Evolutionary conservation across 2,888 invertebrate species (phyloP), one percentile per base, ranked within the genome.

Genomic region (Thymelicus acteon): DNA sequence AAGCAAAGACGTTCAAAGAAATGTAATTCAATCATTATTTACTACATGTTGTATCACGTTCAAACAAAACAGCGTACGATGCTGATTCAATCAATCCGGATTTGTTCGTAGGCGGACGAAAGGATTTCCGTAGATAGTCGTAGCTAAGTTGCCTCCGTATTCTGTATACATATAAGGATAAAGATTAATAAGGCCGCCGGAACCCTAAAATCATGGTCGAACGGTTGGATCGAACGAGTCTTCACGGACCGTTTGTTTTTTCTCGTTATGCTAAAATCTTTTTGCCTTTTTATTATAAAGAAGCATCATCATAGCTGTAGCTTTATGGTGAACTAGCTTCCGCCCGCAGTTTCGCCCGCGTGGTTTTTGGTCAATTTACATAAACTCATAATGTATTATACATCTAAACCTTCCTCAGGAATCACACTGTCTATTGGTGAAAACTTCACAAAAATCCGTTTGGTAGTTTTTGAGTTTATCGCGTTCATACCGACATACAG

Each of bases 201-300:
- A 78, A 77, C 80, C 83, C 81, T 79, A 82, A 81, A 80, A 79
- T 81, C 80, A 85, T 84, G 83, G 81, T 80, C 74, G 75, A 80
- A 78, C 80, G 82, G 78, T 80, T 80, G 80, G 81, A 81, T 83
- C 80, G 79, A 79, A 75, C 75, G 76, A 75, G 74, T 75, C 73
- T 83, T 87, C 77, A 84, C 83, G 85, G 78, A 79, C 82, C 80
- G 83, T 83, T 90, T 82, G 82, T 79, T 79, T 74, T 75, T 72
- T 79, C 82, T 82, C 84, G 82, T 87, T 86, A 85, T 82, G 81
- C 79, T 77, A 79, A 78, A 84, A 83, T 83, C 80, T 82, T 85
- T 86, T 82, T 81, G 76, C 81, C 76, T 80, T 83, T 82, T 77
- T 79, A 78, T 85, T 85, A 85, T 82, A 84, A 83, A 77, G 77